These are phyloP conservation scores for Amiota mariae DNA, from an alignment of 2,888 invertebrate genomes.

Conservation along the genomic window DNA sequence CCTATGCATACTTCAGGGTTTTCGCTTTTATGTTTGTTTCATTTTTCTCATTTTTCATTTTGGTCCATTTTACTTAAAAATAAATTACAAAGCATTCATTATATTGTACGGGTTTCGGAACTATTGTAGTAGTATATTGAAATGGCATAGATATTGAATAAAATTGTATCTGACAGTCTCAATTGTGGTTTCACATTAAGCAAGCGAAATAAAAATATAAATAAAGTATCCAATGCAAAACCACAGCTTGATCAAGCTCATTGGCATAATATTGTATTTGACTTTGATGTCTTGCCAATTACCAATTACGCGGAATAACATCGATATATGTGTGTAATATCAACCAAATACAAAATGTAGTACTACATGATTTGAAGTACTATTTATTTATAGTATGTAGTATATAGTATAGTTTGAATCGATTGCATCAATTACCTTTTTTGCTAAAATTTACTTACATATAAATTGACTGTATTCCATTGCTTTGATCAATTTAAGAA, in stretches of 20 bases:
- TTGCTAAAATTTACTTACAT: neutral
- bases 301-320: conserved; percentile 17
- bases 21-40: conserved; percentile 14
- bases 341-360: too few species aligned
- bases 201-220: neutral
- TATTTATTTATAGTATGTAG: too few species aligned
- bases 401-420: too few species aligned
- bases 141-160: neutral
- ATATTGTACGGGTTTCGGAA: conserved; percentile 43
- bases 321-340: too few species aligned
- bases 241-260: neutral
- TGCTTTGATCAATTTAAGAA: too few species aligned
- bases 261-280: neutral
- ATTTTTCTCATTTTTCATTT: conserved; percentile 26
- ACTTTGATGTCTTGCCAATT: conserved; percentile 9
- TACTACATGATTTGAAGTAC: too few species aligned
- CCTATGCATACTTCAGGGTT: conserved; percentile 2
- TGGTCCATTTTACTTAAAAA: conserved; percentile 51
- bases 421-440: neutral
- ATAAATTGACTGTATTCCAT: too few species aligned
- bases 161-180: conserved; percentile 24
- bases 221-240: conserved; percentile 1
- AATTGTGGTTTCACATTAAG: neutral
- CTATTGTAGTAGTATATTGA: conserved; percentile 19
- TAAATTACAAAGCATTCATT: conserved; percentile 57